Percentiles rank a stretch among this genome's conserved stretches.
Conservation (phyloP, 2,113 vertebrate genomes). For the Rhynchomys soricoides region DNA sequence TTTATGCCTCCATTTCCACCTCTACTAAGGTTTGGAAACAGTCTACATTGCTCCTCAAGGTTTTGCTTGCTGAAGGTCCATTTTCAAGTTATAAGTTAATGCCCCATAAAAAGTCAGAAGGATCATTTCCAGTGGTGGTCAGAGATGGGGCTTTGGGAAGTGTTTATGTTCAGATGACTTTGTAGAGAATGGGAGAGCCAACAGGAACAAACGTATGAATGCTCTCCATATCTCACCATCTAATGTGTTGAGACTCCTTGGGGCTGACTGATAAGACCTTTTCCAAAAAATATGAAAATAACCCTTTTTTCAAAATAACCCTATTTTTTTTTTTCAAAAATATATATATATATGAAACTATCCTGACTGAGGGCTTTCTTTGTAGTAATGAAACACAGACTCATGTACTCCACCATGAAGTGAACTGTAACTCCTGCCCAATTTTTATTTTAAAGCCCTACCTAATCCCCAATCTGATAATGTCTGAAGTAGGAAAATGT, state of each 20-base stretch:
- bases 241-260: background rate
- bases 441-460: background rate
- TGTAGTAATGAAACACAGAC: background rate
- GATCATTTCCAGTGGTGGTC: background rate
- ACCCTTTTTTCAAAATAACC: background rate
- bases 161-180: background rate
- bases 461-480: background rate
- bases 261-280: background rate
- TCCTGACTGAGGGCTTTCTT: background rate
- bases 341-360: too few species aligned
- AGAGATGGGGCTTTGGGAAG: background rate
- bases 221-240: background rate
- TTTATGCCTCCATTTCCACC: slow-evolving; percentile 39
- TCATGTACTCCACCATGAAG: background rate
- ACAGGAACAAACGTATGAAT: background rate
- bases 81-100: background rate
- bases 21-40: background rate
- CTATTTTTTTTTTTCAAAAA: too few species aligned
- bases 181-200: background rate
- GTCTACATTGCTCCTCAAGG: background rate
- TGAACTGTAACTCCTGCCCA: background rate
- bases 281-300: too few species aligned
- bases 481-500: background rate
- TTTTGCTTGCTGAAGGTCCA: background rate
- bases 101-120: background rate